Base-by-base conservation (phyloP, 2,888 invertebrate species). In the Cataglyphis livida region DNA sequence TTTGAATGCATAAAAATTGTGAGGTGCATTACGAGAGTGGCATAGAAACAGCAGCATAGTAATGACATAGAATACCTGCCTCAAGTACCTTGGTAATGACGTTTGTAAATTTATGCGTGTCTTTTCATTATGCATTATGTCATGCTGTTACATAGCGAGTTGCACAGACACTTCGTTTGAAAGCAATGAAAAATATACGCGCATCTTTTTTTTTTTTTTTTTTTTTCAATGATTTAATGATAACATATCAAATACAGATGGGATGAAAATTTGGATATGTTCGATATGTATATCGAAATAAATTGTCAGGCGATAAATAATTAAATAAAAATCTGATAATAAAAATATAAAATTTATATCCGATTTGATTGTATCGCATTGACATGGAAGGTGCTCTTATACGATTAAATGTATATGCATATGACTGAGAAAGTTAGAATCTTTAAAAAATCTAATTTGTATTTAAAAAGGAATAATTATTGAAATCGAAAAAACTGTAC, bases 61-160 rank as follows among this genome's bases (percentile, higher is more conserved):
- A 76, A 76, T 66, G 38, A 5, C 41, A 18, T 6, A 54, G 15
- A 66, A 21, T 66, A 41, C 48, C n/a, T n/a, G 1, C n/a, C 6
- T 66, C 15, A 51, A 65, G 21, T 65, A 25, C 15, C 38, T 38
- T 54, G 66, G 76, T 35, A 66, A 76, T 76, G 76, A 76, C 25
- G 28, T 25, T 54, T 76, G 54, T n/a, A 76, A 76, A 66, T 54
- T 66, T 57, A 76, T 38, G 76, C n/a, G 21, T 41, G 76, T n/a
- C 54, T 57, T 66, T 66, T 66, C 54, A 57, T 66, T 66, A 41
- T 1, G n/a, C n/a, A 76, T 76, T 76, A 76, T 76, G 38, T 76
- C 66, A 76, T 2, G 28, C 41, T 54, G 21, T 41, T 65, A 66
- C 21, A 21, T 25, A 41, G 54, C 66, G 28, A 66, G 41, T 76